Evolutionary conservation across 2,797 vertebrate genomes (phyloP).

Genomic region (Lophius americanus): DNA sequence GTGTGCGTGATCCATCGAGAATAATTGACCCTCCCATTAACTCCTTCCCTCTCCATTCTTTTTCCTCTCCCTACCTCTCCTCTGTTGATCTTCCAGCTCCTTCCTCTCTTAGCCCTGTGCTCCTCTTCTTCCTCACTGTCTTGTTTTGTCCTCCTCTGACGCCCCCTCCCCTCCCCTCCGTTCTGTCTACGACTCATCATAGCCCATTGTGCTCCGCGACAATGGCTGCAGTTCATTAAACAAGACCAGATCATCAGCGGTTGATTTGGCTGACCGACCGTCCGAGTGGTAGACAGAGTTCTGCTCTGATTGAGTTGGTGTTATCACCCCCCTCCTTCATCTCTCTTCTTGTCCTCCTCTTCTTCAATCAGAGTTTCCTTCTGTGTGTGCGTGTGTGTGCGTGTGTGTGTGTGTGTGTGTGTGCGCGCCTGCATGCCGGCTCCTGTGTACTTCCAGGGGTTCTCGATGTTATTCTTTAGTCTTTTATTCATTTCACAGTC

Average conservation of each 20-base stretch:
- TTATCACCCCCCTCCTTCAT: conserved; percentile 57
- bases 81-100: conserved; percentile 53
- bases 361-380: conserved; percentile 83
- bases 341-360: conserved; percentile 54
- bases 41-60: conserved; percentile 67
- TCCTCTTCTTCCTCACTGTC: too few species aligned
- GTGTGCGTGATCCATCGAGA: conserved; percentile 80
- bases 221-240: conserved; percentile 84
- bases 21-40: conserved; percentile 75
- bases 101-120: conserved; percentile 39
- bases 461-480: conserved; percentile 99
- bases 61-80: too few species aligned
- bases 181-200: conserved; percentile 87
- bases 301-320: conserved; percentile 71
- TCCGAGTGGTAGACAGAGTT: conserved; percentile 65
- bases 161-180: conserved; percentile 59
- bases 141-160: conserved; percentile 81
- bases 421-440: conserved; percentile 62
- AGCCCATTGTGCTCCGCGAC: conserved; percentile 90
- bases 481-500: conserved; percentile 99
- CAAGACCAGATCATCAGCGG: conserved; percentile 70
- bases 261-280: conserved; percentile 67
- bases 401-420: conserved; percentile 51
- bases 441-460: conserved; percentile 81
- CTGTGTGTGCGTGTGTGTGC: conserved; percentile 23